Percentiles rank a stretch among this genome's conserved stretches.
These are phyloP conservation scores for Stenopsyche tienmushanensis DNA, from an alignment of 1,140 invertebrate species.

Conservation along the genomic window DNA sequence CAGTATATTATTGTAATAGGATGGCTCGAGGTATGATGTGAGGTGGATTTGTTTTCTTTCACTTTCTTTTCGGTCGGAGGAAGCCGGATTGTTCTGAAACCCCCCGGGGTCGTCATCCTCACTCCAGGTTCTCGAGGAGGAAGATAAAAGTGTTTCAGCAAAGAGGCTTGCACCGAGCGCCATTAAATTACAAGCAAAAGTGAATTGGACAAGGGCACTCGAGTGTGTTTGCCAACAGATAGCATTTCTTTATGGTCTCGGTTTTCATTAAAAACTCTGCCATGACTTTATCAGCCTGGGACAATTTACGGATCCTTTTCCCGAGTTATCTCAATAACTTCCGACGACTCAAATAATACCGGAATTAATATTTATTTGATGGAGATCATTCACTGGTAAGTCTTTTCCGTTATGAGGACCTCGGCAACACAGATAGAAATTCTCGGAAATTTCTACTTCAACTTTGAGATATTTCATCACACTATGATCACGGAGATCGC, in stretches of 20 bases:
- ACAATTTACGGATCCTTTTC: neutral
- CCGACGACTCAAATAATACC: too few relatives aligned
- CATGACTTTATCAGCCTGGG: neutral
- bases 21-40: neutral
- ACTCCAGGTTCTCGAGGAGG: neutral
- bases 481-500: too few relatives aligned
- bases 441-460: too few relatives aligned
- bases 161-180: conserved; percentile 20
- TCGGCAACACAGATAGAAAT: too few relatives aligned
- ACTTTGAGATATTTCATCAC: too few relatives aligned
- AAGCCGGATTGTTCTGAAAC: conserved; percentile 14
- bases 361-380: too few relatives aligned
- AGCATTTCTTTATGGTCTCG: conserved; percentile 32
- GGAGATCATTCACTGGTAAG: too few relatives aligned
- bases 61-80: conserved; percentile 1
- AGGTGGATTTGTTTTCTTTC: conserved; percentile 16
- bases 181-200: conserved; percentile 26
- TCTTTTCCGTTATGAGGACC: too few relatives aligned
- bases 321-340: neutral
- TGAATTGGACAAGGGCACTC: conserved; percentile 39
- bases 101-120: neutral
- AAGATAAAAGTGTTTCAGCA: conserved; percentile 27
- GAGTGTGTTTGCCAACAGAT: conserved; percentile 38
- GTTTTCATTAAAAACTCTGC: conserved; percentile 30
- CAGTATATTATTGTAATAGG: too few relatives aligned